Conservation (phyloP, 2,888 invertebrate species). For the Malachius bipustulatus region DNA sequence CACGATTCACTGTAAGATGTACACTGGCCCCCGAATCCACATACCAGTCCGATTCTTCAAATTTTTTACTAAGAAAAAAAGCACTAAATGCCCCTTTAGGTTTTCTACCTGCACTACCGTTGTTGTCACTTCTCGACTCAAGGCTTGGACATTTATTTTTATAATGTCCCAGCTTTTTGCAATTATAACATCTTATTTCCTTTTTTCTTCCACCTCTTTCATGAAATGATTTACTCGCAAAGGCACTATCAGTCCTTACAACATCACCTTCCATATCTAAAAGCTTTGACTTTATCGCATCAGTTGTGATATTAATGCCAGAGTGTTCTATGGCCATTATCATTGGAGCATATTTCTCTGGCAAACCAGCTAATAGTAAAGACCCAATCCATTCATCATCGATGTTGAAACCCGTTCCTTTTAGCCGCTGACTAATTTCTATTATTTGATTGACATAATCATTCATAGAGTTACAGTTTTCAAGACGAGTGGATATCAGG, state of each 20-base stretch:
- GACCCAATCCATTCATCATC: slow-evolving; percentile 24
- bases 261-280: slow-evolving; percentile 12
- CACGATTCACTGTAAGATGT: neutral
- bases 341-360: slow-evolving; percentile 20
- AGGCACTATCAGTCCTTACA: neutral
- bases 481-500: slow-evolving; percentile 21
- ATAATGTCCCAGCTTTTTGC: slow-evolving; percentile 7
- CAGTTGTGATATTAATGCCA: slow-evolving; percentile 20
- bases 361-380: slow-evolving; percentile 21
- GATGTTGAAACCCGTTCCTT: slow-evolving; percentile 23
- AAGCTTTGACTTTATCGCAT: slow-evolving; percentile 24
- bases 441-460: slow-evolving; percentile 24
- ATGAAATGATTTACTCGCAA: neutral
- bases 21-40: slow-evolving; percentile 1
- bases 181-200: slow-evolving; percentile 4
- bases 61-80: too few relatives aligned
- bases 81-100: too few relatives aligned
- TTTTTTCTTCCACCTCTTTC: neutral
- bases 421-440: slow-evolving; percentile 21
- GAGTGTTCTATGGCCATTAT: slow-evolving; percentile 23
- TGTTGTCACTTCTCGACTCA: neutral
- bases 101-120: neutral
- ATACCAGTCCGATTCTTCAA: slow-evolving; percentile 1
- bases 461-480: slow-evolving; percentile 22
- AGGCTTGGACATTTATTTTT: slow-evolving; percentile 5